Conservation (phyloP, 2,113 vertebrate species). For the Sinosuthora webbiana region DNA sequence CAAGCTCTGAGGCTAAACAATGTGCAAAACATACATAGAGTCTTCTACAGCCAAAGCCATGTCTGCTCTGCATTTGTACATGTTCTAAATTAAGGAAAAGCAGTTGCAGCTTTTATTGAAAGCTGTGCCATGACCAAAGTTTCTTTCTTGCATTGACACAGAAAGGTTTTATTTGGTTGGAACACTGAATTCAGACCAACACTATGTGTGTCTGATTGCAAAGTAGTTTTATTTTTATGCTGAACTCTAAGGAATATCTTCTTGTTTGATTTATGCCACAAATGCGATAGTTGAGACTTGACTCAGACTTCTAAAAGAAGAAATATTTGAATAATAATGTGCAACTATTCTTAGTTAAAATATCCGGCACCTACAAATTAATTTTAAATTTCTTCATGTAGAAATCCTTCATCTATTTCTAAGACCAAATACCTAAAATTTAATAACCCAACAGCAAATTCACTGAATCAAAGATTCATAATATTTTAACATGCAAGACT, state of each 20-base stretch:
- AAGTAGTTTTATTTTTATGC: background rate
- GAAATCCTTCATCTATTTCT: background rate
- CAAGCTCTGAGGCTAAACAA: background rate
- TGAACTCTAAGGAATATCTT: background rate
- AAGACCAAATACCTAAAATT: background rate
- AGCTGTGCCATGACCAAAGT: background rate
- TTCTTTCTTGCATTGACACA: background rate
- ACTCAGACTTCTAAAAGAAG: background rate
- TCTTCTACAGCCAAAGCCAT: background rate
- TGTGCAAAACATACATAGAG: too few relatives aligned
- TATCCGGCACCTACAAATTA: background rate
- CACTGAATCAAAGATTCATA: background rate
- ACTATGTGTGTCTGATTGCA: background rate
- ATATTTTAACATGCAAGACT: background rate
- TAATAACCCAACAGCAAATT: background rate
- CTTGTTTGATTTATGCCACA: background rate
- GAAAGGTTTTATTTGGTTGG: background rate
- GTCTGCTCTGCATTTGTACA: accelerated
- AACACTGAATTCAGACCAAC: background rate
- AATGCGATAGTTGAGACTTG: background rate
- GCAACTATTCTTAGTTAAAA: background rate
- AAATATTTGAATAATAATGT: background rate
- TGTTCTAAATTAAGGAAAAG: background rate
- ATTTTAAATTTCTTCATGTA: background rate
- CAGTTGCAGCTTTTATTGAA: background rate